Conservation (phyloP, 2,113 vertebrate species). For the Suricata suricatta region DNA sequence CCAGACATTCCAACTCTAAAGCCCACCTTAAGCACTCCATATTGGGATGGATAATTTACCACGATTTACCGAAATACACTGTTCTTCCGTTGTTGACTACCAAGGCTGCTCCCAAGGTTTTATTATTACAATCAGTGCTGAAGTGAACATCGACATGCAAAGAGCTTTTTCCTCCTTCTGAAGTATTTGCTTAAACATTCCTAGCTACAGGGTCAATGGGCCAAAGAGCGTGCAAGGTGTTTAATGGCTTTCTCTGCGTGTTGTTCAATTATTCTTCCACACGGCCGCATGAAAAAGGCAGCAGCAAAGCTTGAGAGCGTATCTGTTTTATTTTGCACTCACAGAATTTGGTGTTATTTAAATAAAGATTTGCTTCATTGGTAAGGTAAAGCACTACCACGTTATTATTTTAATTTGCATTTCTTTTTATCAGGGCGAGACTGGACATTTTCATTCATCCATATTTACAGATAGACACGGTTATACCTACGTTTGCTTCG, state of each 20-base stretch:
- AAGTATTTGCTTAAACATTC: not conserved
- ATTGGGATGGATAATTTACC: not conserved
- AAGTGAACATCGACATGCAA: not conserved
- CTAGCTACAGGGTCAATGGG: not conserved
- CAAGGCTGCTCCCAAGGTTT: not conserved
- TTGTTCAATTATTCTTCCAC: not conserved
- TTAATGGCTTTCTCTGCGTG: not conserved
- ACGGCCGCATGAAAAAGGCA: not conserved
- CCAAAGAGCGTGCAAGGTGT: not conserved
- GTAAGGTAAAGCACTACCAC: not conserved
- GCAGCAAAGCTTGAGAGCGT: not conserved
- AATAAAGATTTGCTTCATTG: not conserved
- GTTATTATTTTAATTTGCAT: not conserved
- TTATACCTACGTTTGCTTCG: not conserved
- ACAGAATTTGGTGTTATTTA: not conserved
- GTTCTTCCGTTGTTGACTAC: not conserved
- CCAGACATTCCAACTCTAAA: not conserved
- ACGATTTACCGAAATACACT: not conserved
- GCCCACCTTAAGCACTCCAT: not conserved
- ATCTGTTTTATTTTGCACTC: not conserved
- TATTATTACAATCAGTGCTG: not conserved
- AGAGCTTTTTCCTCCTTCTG: not conserved
- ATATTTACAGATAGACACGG: not conserved
- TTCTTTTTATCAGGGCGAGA: not conserved
- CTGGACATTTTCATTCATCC: not conserved